Base-by-base conservation (phyloP, 1,140 invertebrate species). In the Phthorimaea operculella region DNA sequence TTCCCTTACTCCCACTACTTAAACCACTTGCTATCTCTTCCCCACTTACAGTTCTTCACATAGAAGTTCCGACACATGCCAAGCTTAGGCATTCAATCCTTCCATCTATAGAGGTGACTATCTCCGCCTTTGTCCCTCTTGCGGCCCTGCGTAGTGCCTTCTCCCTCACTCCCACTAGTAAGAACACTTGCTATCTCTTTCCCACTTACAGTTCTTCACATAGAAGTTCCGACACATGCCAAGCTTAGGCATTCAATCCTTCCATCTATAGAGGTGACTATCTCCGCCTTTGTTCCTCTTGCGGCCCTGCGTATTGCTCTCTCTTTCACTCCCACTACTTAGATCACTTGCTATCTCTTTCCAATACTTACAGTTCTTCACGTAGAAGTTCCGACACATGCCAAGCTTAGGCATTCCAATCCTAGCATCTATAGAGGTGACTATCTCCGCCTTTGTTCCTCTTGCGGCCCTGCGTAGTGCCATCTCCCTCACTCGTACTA, bases 61-160 rank as follows among this genome's bases (percentile, higher is more conserved):
- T 94, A 92, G 83, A 99, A 99, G 54, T 89, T 89, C 66, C 93
- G 91, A 74, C 96, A 98, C 14, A 90, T 92, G 36, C 97, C 98
- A 18, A 99, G 86, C 57, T 90, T 89, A 10, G 95, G 94, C 65
- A 90, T 87, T 5, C 91, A 45, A 98, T 91, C 53, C 96, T 92
- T 2, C 90, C 90, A 77, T 99, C 98, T 12, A 99, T 91, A 0
- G 94, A 95, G n/a, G 91, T 90, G 0, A 98, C 91, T 42, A 98
- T 90, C 68, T 95, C 93, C 14, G 95, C 96, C 61, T 93, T 89
- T 0, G 95, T 92, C 55, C 92, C 94, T 16, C 95, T 86, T 0
- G 96, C 90, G 4, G 98, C 86, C 54, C 96, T 87, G 65, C 96
- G 91, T 69, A 99, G 89, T 9, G 98, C 92, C 9, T 89, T 89